phyloP scores from a whole-genome alignment of 2,113 vertebrate species.

The Laticauda laticaudata region DNA sequence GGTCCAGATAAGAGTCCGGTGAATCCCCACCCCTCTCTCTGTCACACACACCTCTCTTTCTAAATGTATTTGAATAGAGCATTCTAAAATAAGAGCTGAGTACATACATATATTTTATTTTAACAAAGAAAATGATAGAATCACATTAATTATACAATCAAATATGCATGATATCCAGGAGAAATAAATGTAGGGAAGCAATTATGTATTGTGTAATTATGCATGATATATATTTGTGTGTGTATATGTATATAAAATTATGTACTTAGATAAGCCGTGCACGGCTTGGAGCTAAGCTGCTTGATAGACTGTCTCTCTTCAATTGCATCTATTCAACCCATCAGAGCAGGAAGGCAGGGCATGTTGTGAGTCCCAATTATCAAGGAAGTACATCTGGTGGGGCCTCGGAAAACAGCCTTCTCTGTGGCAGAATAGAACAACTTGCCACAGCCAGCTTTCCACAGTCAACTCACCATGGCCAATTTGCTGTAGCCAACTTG shows the following conservation, averaged over 20 bases:
- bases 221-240: neutral
- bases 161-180: neutral
- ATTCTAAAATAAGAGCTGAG: neutral
- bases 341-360: neutral
- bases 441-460: too few relatives aligned
- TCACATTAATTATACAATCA: too few relatives aligned
- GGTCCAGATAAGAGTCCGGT: neutral
- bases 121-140: too few relatives aligned
- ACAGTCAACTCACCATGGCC: too few relatives aligned
- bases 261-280: neutral
- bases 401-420: neutral
- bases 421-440: neutral
- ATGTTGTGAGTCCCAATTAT: neutral
- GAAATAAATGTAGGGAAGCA: neutral
- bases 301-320: neutral
- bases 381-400: neutral
- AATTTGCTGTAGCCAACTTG: too few relatives aligned
- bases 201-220: neutral
- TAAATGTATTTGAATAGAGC: neutral
- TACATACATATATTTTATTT: too few relatives aligned
- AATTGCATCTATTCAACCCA: neutral
- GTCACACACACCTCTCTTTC: neutral
- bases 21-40: fast-evolving
- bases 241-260: neutral
- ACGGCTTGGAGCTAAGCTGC: neutral